phyloP scores from a whole-genome alignment of 2,888 invertebrate genomes.

The Plebejus argus region DNA sequence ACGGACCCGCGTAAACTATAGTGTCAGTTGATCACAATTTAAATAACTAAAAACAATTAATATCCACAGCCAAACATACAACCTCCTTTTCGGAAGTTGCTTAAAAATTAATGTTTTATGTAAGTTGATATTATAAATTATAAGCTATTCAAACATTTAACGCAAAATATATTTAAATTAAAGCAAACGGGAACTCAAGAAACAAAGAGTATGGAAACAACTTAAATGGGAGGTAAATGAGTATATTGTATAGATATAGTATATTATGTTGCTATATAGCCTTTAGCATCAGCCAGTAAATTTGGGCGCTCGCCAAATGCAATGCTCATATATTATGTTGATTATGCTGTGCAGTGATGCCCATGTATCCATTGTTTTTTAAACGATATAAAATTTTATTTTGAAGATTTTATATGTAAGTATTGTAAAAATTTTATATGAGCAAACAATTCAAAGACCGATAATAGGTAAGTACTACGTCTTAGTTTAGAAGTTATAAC shows the following conservation, averaged over 20 bases:
- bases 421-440: no score
- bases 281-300: constrained; percentile 61
- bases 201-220: background rate
- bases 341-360: constrained; percentile 49
- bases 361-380: constrained; percentile 41
- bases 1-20: no score
- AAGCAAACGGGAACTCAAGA: background rate
- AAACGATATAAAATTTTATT: constrained; percentile 34
- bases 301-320: constrained; percentile 79
- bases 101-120: no score
- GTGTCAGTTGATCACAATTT: no score
- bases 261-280: background rate
- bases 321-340: constrained; percentile 75
- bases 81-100: no score
- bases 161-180: background rate
- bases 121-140: background rate
- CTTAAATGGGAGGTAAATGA: constrained; percentile 20
- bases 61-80: no score
- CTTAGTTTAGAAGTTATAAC: no score
- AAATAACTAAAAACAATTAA: no score
- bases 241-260: background rate
- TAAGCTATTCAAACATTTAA: background rate
- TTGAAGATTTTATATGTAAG: background rate
- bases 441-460: no score
- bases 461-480: no score